These are phyloP conservation scores for Podabrus alpinus DNA, from an alignment of 2,888 invertebrate species.

Conservation along the genomic window DNA sequence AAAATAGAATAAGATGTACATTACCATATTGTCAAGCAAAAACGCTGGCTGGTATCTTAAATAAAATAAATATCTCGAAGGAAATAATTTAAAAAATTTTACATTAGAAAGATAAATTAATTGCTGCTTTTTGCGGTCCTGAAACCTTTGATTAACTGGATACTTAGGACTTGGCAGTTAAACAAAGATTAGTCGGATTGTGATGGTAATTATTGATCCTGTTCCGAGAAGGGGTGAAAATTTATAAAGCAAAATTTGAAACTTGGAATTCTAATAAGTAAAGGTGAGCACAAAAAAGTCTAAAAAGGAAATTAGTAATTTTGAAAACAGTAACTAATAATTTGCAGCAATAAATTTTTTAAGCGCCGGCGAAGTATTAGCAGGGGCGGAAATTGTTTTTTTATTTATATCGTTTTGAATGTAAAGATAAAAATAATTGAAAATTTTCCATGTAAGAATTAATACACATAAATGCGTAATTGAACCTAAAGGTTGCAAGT, in stretches of 20 bases:
- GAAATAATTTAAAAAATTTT: not conserved
- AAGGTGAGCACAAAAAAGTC: not conserved
- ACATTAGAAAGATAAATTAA: not conserved
- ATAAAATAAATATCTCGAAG: not conserved
- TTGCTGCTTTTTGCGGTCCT: not conserved
- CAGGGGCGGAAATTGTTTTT: not conserved
- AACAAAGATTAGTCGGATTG: not conserved
- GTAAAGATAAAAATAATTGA: not conserved
- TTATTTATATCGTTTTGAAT: not conserved
- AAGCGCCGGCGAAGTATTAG: not conserved
- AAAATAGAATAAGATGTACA: too few relatives aligned
- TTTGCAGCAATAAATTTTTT: not conserved
- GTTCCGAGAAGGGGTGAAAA: not conserved
- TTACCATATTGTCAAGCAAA: too few relatives aligned
- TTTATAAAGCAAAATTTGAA: not conserved
- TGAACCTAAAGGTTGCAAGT: constrained; percentile 17
- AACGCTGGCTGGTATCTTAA: not conserved
- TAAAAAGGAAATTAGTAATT: not conserved
- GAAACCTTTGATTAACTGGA: not conserved
- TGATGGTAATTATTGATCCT: not conserved
- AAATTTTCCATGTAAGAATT: not conserved
- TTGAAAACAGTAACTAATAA: not conserved
- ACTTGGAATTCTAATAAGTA: not conserved
- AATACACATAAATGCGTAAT: not conserved
- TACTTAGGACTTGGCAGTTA: not conserved